Evolutionary conservation across 2,797 vertebrate species (phyloP), one percentile per base, ranked within the genome.

Genomic region (Manis pentadactyla): DNA sequence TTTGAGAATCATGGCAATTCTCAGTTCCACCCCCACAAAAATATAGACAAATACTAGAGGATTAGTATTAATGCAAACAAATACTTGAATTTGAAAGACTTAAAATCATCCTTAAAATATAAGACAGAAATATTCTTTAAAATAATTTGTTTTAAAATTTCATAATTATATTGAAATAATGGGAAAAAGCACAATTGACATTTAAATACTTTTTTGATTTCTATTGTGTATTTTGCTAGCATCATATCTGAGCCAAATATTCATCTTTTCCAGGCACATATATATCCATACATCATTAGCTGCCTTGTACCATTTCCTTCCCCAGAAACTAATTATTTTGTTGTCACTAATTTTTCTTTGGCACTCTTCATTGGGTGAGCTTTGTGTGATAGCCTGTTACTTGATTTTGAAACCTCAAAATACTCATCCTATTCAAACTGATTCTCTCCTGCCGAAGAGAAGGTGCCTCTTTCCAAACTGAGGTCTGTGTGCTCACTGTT

Each of bases 111-210:
- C 11, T 46, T 46, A 46, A 46, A 46, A 46, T 46, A 7, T 19
- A 57, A 37, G n/a, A 17, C 31, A 81, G 75, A 53, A 69, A 34
- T 87, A 93, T 61, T 79, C 15, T 91, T 92, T 42, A 59, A 59
- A 88, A 23, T 69, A 7, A 75, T 93, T 87, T 88, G n/a, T 73
- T 88, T 29, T 89, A 92, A 88, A 85, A 64, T 59, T 29, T 79
- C 37, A 19, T 77, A 25, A 61, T 87, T 87, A 55, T 21, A 51
- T 90, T 68, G 68, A 92, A 87, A 87, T 73, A 88, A 55, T 59
- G 9, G 53, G 18, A 31, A 57, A 88, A 94, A 81, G 18, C 6
- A 37, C 63, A 87, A 63, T 23, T 23, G 83, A 5, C 2, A 34
- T 82, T 77, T 93, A 85, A 74, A 86, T 82, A 78, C 19, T 69